Conservation (phyloP, 2,888 invertebrate genomes). For the Agapostemon virescens region DNA sequence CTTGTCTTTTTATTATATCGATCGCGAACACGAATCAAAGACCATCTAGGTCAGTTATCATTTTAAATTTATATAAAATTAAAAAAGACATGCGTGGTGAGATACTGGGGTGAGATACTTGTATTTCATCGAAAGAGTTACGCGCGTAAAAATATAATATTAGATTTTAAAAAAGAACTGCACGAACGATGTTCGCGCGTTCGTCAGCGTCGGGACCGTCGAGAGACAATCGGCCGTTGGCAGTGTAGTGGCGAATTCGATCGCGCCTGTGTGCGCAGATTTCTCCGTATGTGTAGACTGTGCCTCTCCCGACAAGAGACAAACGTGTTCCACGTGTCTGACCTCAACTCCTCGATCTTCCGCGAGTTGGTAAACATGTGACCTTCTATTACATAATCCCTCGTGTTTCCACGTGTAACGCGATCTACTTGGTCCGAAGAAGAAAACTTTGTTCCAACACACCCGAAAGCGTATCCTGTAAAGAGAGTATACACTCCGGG, state of each 20-base stretch:
- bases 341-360: slow-evolving; percentile 52
- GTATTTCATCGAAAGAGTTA: too few species aligned
- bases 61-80: neutral
- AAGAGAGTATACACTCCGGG: too few species aligned
- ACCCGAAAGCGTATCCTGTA: neutral
- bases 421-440: slow-evolving; percentile 7
- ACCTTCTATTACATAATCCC: slow-evolving; percentile 54
- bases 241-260: neutral
- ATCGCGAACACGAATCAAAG: neutral
- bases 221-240: slow-evolving; percentile 7
- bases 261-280: slow-evolving; percentile 16
- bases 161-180: neutral
- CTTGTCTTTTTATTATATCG: neutral
- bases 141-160: too few species aligned
- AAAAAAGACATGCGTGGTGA: too few species aligned
- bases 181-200: neutral
- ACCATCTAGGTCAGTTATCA: neutral
- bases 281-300: slow-evolving; percentile 8
- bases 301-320: slow-evolving; percentile 7
- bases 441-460: slow-evolving; percentile 25
- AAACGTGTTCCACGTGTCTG: slow-evolving; percentile 55
- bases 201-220: neutral
- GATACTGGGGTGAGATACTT: too few species aligned
- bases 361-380: slow-evolving; percentile 47
- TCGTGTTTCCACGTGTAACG: slow-evolving; percentile 53